Base-by-base conservation (phyloP, 1,140 invertebrate species). In the Ridgeia piscesae region DNA sequence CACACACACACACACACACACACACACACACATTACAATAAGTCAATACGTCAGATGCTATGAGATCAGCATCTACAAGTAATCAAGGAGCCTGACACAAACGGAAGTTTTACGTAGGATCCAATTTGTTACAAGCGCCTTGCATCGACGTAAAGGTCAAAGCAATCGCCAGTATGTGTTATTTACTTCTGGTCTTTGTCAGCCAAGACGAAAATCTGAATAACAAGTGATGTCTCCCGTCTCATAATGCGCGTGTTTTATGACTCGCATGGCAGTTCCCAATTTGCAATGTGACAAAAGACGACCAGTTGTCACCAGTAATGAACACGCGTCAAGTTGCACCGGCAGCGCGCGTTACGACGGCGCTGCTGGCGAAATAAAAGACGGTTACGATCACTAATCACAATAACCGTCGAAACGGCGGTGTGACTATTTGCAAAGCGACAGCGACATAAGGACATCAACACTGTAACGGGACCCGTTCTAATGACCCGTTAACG, bases 1-100 rank as follows among this genome's bases (percentile, higher is more conserved):
- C 91, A 91, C 35, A 91, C 91, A 91, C 91, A 91, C 91, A 91
- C 91, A 91, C 91, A 91, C 91, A 91, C 91, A 91, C 91, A 91
- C 35, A 35, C 91, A 91, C 35, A 91, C 91, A 42, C 42, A 42
- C 4, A 42, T 42, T 42, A n/a, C n/a, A n/a, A n/a, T n/a, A n/a
- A n/a, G n/a, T n/a, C n/a, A n/a, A n/a, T 42, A 42, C 11, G 42
- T 42, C 42, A 42, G 42, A 42, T 42, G 4, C 42, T 42, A 42
- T 42, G 42, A 42, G 42, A 42, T 42, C 42, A 42, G 42, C 42
- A 42, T 11, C 42, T 42, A 42, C 42, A 11, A 11, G 42, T 11
- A 42, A 42, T 42, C 42, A 42, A 42, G 4, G 42, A 77, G 58
- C 58, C 58, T 77, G 58, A 6, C 58, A 77, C 58, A 77, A 77